Base-by-base conservation (phyloP, 2,888 invertebrate species). In the Ischnura elegans region DNA sequence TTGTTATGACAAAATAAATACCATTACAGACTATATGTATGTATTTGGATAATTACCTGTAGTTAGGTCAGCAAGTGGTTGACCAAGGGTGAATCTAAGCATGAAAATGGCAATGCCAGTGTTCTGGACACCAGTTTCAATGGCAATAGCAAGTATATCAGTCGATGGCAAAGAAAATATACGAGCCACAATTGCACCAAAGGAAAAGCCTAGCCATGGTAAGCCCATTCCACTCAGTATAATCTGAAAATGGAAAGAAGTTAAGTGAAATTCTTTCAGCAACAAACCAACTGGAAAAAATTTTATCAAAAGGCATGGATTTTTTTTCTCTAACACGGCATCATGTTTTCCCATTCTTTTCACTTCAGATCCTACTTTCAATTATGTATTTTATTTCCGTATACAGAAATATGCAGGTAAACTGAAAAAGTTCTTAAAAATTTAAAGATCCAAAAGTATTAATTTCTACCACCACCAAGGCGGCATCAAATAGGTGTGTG, bases 91-190 rank as follows among this genome's bases (percentile, higher is more conserved):
- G 95, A 98, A 97, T 94, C 98, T 96, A 93, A 99, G 96, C 95
- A 99, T 96, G 96, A 99, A 98, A 95, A 99, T 99, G 0, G 99
- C 97, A 94, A 99, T 97, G 86, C 99, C 99, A 0, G 99, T 99
- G 96, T 99, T 99, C 96, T 99, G 99, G 93, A 99, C 97, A 93
- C 99, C 99, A 6, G 98, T 98, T 96, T 99, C 99, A 93, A 99
- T 98, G 90, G 98, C 98, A 95, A 99, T 99, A 8, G 99, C 98
- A n/a, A 98, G 96, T 3, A 97, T 96, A 95, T 99, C 98, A 4
- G 96, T 95, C 86, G 96, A 95, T 8, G 97, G 96, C 95, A 98
- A 98, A 46, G 96, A 96, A 25, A 97, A 96, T 0, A 97, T 46
- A 93, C 96, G 96, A 0, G 98, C 97, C 0, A 97, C 95, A 16